Conservation (phyloP, 2,888 invertebrate genomes). For the Boloria euphrosyne region DNA sequence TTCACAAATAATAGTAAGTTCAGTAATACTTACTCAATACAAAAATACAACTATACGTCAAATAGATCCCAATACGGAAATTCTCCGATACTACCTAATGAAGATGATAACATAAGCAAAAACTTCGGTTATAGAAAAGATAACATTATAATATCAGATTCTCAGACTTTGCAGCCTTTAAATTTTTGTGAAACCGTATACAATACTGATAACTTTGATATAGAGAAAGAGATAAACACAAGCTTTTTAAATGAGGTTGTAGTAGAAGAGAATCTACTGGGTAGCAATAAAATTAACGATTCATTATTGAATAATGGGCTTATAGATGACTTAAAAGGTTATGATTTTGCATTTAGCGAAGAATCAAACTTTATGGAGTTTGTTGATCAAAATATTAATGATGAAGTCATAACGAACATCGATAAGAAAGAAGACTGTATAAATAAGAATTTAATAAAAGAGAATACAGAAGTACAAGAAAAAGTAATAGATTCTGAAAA, state of each 20-base stretch:
- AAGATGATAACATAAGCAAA: not conserved
- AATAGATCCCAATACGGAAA: not conserved
- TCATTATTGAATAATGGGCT: no score
- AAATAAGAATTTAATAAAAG: not conserved
- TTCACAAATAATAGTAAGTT: slow-evolving; percentile 17
- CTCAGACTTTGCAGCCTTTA: slow-evolving; percentile 22
- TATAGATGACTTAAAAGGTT: not conserved
- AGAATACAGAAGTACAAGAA: not conserved
- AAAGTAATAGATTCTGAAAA: slow-evolving; percentile 36
- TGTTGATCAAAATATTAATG: not conserved
- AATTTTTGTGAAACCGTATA: slow-evolving; percentile 34
- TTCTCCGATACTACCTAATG: not conserved
- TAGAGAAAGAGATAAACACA: slow-evolving; percentile 24
- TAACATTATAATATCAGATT: slow-evolving; percentile 18
- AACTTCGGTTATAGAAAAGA: not conserved
- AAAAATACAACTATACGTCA: slow-evolving; percentile 3
- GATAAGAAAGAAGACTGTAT: not conserved
- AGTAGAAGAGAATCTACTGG: not conserved
- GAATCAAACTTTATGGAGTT: not conserved
- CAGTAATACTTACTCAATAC: slow-evolving; percentile 24
- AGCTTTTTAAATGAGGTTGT: slow-evolving; percentile 20
- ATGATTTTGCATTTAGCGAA: not conserved
- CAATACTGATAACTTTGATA: slow-evolving; percentile 32
- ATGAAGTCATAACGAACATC: not conserved
- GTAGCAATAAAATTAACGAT: not conserved